phyloP scores from a whole-genome alignment of 2,113 vertebrate genomes.

The Stegostoma tigrinum region DNA sequence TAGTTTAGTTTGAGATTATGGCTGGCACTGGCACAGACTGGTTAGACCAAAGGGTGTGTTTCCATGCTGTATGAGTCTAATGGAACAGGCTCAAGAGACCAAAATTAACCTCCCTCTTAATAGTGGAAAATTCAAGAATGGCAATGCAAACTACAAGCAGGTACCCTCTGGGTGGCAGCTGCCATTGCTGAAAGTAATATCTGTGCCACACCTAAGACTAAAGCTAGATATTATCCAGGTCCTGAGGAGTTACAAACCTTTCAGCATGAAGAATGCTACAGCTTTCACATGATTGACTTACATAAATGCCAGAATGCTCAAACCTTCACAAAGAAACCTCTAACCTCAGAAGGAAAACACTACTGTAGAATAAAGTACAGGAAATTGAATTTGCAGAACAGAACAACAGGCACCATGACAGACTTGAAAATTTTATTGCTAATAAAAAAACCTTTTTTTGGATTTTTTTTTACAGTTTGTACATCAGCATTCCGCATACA shows the following conservation, averaged over 20 bases:
- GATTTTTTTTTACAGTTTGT: conserved; percentile 15
- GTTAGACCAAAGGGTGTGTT: too few relatives aligned
- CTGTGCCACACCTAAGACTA: too few relatives aligned
- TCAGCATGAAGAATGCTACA: background rate
- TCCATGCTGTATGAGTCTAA: too few relatives aligned
- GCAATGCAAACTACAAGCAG: too few relatives aligned
- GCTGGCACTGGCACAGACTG: too few relatives aligned
- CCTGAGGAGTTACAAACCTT: background rate
- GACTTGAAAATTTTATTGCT: conserved; percentile 15
- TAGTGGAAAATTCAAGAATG: too few relatives aligned
- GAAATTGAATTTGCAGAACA: background rate
- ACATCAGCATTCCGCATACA: background rate
- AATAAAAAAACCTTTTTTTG: conserved; percentile 1
- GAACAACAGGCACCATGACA: background rate
- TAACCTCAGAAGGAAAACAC: background rate
- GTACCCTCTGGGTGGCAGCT: too few relatives aligned
- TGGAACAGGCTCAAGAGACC: too few relatives aligned
- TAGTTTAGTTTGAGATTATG: too few relatives aligned
- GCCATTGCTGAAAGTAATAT: too few relatives aligned
- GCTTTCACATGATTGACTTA: background rate
- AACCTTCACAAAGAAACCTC: background rate
- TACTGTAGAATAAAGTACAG: background rate
- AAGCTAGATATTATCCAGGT: too few relatives aligned
- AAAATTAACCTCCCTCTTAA: too few relatives aligned
- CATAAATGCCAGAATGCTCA: background rate